A percentile compares a stretch with the other conserved stretches of the same genome.
Evolutionary conservation across 2,888 invertebrate species (phyloP).

Genomic region (Saturnia pavonia): DNA sequence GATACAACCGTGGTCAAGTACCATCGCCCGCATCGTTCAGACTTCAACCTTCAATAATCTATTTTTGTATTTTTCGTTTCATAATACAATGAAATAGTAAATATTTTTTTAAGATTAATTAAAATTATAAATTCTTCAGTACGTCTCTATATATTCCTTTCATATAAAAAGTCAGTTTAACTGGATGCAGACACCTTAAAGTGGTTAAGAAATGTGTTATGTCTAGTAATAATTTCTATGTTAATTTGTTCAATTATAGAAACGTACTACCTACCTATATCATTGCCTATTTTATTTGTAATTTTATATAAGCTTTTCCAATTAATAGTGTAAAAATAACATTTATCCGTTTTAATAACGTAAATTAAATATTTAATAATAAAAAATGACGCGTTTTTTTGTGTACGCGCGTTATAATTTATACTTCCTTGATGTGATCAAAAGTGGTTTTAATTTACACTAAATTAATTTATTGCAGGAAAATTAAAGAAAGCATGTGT

Average conservation of each 20-base stretch:
- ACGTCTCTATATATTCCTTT: not conserved
- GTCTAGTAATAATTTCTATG: not conserved
- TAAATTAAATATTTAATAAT: no score
- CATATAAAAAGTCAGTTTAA: not conserved
- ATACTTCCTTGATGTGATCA: no score
- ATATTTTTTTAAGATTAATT: not conserved
- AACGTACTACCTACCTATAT: not conserved
- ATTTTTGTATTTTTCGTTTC: not conserved
- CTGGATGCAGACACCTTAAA: not conserved
- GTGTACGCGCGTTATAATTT: no score
- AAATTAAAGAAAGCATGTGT: no score
- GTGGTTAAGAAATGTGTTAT: not conserved
- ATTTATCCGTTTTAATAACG: not conserved
- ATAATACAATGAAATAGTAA: not conserved
- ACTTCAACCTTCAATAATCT: not conserved
- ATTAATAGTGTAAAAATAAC: not conserved
- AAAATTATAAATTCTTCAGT: no score
- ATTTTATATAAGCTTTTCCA: not conserved
- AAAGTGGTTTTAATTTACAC: no score
- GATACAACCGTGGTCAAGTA: not conserved
- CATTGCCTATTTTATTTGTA: not conserved
- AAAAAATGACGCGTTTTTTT: no score
- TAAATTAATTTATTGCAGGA: no score
- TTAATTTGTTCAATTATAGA: not conserved
- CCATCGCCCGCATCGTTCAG: not conserved